Base-by-base conservation (phyloP, 1,140 invertebrate species). In the Leguminivora glycinivorella region DNA sequence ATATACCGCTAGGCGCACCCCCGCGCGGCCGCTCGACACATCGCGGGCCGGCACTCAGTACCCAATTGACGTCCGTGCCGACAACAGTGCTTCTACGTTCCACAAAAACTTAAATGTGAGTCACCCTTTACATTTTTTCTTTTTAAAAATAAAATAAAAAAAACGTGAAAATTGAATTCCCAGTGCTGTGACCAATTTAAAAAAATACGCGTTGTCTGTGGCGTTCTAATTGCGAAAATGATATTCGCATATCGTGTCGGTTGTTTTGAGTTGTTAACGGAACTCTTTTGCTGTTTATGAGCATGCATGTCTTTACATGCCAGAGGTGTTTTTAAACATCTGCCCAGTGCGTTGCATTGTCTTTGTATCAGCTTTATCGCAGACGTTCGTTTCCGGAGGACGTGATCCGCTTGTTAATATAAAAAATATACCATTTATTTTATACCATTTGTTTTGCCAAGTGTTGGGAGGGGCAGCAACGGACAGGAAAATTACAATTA, bases 241-340 rank as follows among this genome's bases (percentile, higher is more conserved):
- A 29, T 29, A 63, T 63, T 63, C 17, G 58, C 58, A 34, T 5
- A 29, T 63, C 58, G 58, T 63, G 58, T 26, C 29, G 56, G 56
- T 29, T 60, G 56, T 63, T 63, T 63, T 29, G 58, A 29, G 22
- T 63, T 63, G 58, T 63, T 63, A 63, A 63, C 58, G 58, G 58
- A 63, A 63, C 58, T 63, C 25, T 63, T 29, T 29, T 26, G 58
- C 26, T 34, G 58, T 63, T 63, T 63, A 63, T 63, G 58, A 63
- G 25, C 26, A 26, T 63, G n/a, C 58, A 63, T 63, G 58, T 29
- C 58, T 63, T 63, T 31, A 63, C 58, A 52, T 63, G 58, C 58
- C 58, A 29, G 56, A 29, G 25, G 58, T 63, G 58, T 63, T 63
- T 63, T 63, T 63, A 63, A 63, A 63, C 58, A 63, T 63, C 58